Conservation (phyloP, 2,797 vertebrate species). For the Oceanodroma leucorhoa region DNA sequence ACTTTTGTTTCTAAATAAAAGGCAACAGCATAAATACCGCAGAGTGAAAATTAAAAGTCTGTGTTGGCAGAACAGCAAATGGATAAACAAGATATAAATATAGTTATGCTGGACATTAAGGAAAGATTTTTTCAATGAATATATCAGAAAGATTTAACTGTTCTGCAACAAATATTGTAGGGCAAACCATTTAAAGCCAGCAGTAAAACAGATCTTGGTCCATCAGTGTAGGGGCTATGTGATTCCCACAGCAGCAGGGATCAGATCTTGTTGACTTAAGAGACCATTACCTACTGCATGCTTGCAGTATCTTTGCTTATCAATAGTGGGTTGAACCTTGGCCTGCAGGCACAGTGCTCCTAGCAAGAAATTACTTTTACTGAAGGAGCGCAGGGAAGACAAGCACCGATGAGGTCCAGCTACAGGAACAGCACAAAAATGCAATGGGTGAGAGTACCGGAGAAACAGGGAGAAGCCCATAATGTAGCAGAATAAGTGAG, state of each 20-base stretch:
- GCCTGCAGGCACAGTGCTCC: background rate
- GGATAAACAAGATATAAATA: background rate
- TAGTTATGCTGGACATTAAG: background rate
- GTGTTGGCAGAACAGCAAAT: background rate
- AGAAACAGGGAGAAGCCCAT: background rate
- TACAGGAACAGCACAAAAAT: background rate
- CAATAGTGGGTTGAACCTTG: background rate
- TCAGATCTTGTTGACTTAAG: background rate
- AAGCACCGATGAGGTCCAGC: background rate
- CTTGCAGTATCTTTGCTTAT: background rate
- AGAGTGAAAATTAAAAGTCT: background rate
- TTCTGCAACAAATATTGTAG: background rate
- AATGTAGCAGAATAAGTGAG: background rate
- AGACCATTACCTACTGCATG: background rate
- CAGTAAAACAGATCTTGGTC: background rate
- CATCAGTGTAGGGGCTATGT: background rate
- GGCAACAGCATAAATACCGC: background rate
- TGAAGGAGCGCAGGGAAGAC: background rate
- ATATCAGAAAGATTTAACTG: background rate
- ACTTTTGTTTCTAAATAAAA: background rate
- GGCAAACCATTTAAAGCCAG: background rate
- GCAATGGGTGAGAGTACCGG: rapidly evolving
- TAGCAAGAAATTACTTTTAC: background rate
- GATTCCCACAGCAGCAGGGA: background rate
- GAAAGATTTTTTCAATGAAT: background rate